Percentiles rank a stretch among this genome's conserved stretches.
phyloP scores from a whole-genome alignment of 2,888 invertebrate species.

The Isoperla grammatica region DNA sequence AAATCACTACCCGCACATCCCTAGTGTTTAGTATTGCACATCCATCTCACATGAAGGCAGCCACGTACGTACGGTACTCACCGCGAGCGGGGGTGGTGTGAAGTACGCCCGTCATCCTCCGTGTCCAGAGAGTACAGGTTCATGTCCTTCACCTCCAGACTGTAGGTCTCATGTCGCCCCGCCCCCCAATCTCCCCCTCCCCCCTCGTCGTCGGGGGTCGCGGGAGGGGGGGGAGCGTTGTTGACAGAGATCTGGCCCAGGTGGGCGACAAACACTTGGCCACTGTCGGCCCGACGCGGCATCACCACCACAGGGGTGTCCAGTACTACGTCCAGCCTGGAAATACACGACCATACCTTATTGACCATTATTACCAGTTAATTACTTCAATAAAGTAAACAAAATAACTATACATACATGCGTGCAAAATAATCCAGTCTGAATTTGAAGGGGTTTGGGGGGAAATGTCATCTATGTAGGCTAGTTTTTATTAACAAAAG shows the following conservation, averaged over 20 bases:
- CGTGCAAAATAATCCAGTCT: neutral
- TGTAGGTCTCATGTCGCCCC: constrained; percentile 22
- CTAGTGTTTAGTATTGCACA: neutral
- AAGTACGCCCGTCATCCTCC: constrained; percentile 33
- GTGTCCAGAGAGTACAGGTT: constrained; percentile 76
- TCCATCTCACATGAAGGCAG: neutral
- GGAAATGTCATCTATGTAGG: too few relatives aligned
- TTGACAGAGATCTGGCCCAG: constrained; percentile 74
- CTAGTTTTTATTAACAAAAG: too few relatives aligned
- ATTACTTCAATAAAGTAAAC: neutral
- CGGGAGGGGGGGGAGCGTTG: constrained; percentile 31
- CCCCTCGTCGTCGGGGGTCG: constrained; percentile 17
- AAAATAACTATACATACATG: neutral
- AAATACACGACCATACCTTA: constrained; percentile 16
- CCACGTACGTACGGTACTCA: too few relatives aligned
- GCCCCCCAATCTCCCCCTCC: constrained; percentile 11
- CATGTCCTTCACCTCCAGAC: constrained; percentile 63
- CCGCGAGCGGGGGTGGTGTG: neutral
- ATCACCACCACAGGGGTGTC: constrained; percentile 90
- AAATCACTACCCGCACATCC: too few relatives aligned
- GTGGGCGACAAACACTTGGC: constrained; percentile 85
- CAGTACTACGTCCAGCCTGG: constrained; percentile 69
- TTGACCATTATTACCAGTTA: constrained; percentile 29
- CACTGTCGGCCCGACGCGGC: constrained; percentile 69
- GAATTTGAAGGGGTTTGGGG: too few relatives aligned